Conservation (phyloP, 2,113 vertebrate genomes). For the Brachyhypopomus occidentalis region DNA sequence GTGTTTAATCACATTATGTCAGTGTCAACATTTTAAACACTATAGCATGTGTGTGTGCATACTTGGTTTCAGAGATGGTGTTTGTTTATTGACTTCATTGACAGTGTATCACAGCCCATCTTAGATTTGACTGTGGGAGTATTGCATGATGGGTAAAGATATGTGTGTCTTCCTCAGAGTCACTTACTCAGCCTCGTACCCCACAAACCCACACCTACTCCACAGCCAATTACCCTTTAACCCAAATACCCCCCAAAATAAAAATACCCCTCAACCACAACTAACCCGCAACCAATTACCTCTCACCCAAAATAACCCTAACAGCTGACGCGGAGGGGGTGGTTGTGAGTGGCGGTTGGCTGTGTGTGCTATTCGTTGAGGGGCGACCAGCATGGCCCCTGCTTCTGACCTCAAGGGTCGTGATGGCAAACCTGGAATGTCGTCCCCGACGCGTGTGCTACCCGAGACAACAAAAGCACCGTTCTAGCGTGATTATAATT, state of each 20-base stretch:
- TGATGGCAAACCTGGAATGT: background rate
- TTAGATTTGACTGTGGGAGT: constrained; percentile 5
- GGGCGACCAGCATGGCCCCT: no score
- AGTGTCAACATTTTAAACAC: background rate
- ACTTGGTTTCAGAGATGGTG: background rate
- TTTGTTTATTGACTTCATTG: background rate
- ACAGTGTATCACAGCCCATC: background rate
- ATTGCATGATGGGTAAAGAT: constrained; percentile 14
- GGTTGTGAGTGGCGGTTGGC: no score
- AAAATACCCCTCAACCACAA: no score
- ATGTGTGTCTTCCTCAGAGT: constrained; percentile 19
- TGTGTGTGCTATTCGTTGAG: no score
- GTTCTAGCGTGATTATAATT: background rate
- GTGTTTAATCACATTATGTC: background rate
- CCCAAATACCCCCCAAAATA: no score
- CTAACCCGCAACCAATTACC: no score
- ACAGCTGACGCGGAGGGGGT: no score
- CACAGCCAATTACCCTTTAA: no score
- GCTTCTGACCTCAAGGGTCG: no score
- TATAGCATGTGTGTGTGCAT: background rate
- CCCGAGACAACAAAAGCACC: constrained; percentile 3
- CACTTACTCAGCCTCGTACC: background rate
- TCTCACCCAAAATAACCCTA: no score
- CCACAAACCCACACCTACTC: no score
- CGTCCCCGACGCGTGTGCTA: background rate